Percentiles rank a stretch among this genome's conserved stretches.
phyloP scores from a whole-genome alignment of 2,113 vertebrate genomes.

The Rousettus leschenaultii region DNA sequence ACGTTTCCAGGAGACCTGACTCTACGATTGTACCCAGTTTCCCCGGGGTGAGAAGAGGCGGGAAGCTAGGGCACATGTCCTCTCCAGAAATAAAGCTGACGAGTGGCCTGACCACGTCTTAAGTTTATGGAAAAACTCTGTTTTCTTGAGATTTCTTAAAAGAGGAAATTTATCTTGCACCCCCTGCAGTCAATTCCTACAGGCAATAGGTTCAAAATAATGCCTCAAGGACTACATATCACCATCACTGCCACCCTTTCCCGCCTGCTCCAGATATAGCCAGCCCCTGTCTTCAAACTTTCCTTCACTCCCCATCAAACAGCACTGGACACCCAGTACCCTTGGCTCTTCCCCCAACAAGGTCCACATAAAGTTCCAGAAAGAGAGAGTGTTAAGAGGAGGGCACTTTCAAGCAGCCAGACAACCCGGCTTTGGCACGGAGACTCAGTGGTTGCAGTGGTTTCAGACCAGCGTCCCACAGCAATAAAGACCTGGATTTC shows the following conservation, averaged over 20 bases:
- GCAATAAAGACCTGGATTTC: background rate
- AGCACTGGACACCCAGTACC: background rate
- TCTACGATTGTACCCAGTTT: background rate
- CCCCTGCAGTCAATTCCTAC: background rate
- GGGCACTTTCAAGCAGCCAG: background rate
- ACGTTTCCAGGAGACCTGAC: background rate
- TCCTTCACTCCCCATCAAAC: background rate
- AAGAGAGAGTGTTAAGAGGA: background rate
- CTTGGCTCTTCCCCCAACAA: background rate
- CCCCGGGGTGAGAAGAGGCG: background rate
- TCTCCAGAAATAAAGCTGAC: conserved; percentile 8
- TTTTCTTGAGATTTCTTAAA: conserved; percentile 16
- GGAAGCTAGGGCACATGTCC: background rate
- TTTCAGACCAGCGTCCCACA: background rate
- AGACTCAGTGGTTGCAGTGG: background rate
- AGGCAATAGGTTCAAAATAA: background rate
- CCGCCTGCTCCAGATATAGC: background rate
- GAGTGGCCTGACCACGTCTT: background rate
- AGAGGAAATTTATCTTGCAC: background rate
- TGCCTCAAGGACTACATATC: background rate
- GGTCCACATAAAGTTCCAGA: background rate
- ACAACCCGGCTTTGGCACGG: background rate
- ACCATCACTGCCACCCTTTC: background rate
- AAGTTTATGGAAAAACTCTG: conserved; percentile 12
- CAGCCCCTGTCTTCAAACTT: background rate